Conservation (phyloP, 2,888 invertebrate genomes). For the Amphimallon solstitiale region DNA sequence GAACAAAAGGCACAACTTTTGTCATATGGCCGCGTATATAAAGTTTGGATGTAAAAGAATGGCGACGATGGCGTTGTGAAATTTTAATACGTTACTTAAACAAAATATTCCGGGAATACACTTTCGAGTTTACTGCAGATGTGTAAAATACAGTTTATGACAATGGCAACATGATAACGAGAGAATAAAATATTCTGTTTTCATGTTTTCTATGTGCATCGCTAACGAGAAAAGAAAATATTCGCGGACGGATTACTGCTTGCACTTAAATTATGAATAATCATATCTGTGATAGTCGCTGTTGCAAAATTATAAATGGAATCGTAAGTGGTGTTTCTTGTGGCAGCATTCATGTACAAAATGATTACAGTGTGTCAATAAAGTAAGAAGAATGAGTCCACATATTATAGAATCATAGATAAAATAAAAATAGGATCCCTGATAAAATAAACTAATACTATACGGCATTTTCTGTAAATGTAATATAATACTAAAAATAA, state of each 20-base stretch:
- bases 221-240: constrained; percentile 2
- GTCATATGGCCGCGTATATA: background rate
- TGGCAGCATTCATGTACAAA: too few species aligned
- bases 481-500: too few species aligned
- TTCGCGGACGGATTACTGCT: background rate
- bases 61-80: background rate
- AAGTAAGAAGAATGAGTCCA: too few species aligned
- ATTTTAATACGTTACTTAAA: constrained; percentile 36
- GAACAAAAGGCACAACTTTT: constrained; percentile 14
- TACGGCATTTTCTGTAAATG: too few species aligned
- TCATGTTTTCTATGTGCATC: background rate
- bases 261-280: too few species aligned
- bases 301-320: too few species aligned
- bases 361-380: too few species aligned
- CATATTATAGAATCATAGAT: too few species aligned
- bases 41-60: background rate
- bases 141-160: constrained; percentile 25
- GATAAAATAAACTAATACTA: too few species aligned
- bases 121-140: constrained; percentile 21
- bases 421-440: too few species aligned
- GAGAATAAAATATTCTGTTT: background rate
- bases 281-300: too few species aligned
- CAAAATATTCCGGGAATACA: constrained; percentile 33
- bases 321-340: too few species aligned
- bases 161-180: constrained; percentile 5